Conservation (phyloP, 2,113 vertebrate species). For the Andinoacara biseriatus region DNA sequence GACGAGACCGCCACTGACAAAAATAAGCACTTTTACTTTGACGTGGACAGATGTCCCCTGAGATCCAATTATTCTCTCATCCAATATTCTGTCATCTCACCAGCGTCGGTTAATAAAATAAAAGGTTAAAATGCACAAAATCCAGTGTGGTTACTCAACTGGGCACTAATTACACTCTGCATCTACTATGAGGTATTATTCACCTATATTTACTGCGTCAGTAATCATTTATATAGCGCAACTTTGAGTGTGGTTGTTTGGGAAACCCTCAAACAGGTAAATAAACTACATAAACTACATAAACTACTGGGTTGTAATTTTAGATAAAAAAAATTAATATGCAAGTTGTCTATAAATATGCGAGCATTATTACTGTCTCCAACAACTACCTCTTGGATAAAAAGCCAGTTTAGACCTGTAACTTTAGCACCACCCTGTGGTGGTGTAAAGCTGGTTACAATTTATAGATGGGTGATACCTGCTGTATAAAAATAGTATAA, state of each 20-base stretch:
- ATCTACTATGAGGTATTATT: neutral
- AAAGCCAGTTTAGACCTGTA: neutral
- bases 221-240: neutral
- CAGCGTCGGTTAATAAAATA: neutral
- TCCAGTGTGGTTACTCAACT: neutral
- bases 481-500: neutral
- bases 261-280: neutral
- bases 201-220: neutral
- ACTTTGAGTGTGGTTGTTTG: neutral
- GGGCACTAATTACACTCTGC: neutral
- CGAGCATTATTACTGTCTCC: neutral
- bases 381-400: neutral
- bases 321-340: neutral
- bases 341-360: neutral
- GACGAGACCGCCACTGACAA: neutral
- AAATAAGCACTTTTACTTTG: neutral
- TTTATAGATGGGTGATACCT: neutral
- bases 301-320: neutral
- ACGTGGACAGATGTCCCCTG: neutral
- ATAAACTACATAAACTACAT: neutral
- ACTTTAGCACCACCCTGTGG: slow-evolving; percentile 55
- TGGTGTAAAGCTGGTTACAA: neutral
- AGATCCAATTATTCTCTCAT: neutral
- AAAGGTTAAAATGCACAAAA: neutral
- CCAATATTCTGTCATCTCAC: neutral